Base-by-base conservation (phyloP, 2,797 vertebrate species). In the Molossus alvarezi region DNA sequence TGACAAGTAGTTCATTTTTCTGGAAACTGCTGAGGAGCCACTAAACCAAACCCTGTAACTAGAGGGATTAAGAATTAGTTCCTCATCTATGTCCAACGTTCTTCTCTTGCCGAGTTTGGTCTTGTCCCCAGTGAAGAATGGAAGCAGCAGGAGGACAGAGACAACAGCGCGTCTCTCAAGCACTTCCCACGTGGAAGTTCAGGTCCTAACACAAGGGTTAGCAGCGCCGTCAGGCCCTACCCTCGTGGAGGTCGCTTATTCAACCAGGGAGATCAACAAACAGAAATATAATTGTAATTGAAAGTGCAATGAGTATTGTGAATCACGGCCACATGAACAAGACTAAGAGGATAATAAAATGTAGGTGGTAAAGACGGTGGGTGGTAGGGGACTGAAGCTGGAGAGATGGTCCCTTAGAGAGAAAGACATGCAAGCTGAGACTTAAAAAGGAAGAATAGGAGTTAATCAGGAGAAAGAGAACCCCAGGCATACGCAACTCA, bases 1-100 rank as follows among this genome's bases (percentile, higher is more conserved):
- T 95, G 83, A 95, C 88, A 81, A 25, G 88, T 69, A 62, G 92
- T 87, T 95, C 71, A 41, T 80, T 95, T 83, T 79, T 64, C 71
- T 77, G 55, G 58, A 87, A 95, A 90, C 37, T 95, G 88, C 73
- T 80, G 81, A 95, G 81, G 71, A 88, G 67, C 73, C 67, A 89
- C 64, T 85, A 91, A 94, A 37, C 67, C 94, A 83, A 97, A 82
- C 55, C 53, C 64, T 57, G 0, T 53, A 79, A 96, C 33, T 91
- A 94, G 6, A 87, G n/a, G 15, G 92, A 86, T 94, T 76, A 80
- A 88, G 73, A 86, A 58, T 62, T 27, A 37, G 18, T 77, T 94
- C 64, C 57, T 92, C 62, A 2, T 55, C 57, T 27, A 13, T 25
- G 6, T 37, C 60, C n/a, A 82, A 23, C 25, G 75, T 87, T 20